Evolutionary conservation across 2,797 vertebrate genomes (phyloP), one percentile per base, ranked within the genome.

Genomic region (Poecilia gillii): DNA sequence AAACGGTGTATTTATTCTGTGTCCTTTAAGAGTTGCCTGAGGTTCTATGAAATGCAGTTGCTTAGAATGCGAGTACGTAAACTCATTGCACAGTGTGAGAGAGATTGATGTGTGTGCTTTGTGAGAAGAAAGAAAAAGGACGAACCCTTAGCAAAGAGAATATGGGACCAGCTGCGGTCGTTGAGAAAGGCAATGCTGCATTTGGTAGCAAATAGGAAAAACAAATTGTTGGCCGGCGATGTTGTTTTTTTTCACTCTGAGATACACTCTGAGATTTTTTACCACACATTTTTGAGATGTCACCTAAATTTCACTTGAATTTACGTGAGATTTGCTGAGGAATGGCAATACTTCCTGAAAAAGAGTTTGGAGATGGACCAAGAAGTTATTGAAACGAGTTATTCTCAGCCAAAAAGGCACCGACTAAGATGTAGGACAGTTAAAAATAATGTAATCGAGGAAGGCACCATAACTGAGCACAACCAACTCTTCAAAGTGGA

Each of bases 171-270:
- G 76, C 76, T 74, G 73, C 51, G 49, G 78, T 77, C n/a, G 43
- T 33, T 55, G 12, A 6, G 43, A 62, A 79, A 76, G 72, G 81
- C 36, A 74, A 75, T 68, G 51, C 41, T 75, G 85, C 87, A 90
- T 82, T 89, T 76, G 77, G 55, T 36, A 86, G 46, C 73, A 88
- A 92, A 90, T 87, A 53, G 70, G 80, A 84, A 85, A 59, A 91
- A 89, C 76, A 92, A 94, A 91, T 87, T 85, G 87, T 76, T 75
- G 77, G 81, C 51, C 64, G 28, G 71, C 76, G 74, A 78, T 51
- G 71, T 64, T 78, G n/a, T 62, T 82, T 75, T 78, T 73, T 39
- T 80, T 23, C 72, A 84, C 39, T 41, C 39, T 41, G 39, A 41
- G 70, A 86, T 75, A 71, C 74, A 77, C 23, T 74, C 57, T 79